phyloP scores from a whole-genome alignment of 2,888 invertebrate species.

The Meteorus colon region DNA sequence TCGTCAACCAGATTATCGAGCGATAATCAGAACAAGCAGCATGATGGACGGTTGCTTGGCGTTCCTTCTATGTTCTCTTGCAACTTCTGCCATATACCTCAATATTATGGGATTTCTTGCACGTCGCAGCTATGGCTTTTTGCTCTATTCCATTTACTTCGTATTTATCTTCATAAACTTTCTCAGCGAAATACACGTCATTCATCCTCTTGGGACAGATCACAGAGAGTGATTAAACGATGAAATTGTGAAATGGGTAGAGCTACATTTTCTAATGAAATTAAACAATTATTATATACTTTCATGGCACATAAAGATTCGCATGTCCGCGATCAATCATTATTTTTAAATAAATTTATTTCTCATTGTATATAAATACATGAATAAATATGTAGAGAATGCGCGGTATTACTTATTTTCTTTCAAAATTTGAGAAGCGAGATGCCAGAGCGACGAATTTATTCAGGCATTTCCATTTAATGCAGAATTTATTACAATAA shows the following conservation, averaged over 20 bases:
- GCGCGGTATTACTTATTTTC: slow-evolving; percentile 11
- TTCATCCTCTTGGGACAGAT: slow-evolving; percentile 71
- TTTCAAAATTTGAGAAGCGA: slow-evolving; percentile 10
- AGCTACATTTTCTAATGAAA: neutral
- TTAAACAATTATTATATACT: neutral
- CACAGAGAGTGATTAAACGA: slow-evolving; percentile 55
- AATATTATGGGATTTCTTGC: slow-evolving; percentile 73
- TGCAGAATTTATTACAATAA: slow-evolving; percentile 44
- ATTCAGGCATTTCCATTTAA: slow-evolving; percentile 37
- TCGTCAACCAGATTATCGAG: slow-evolving; percentile 50
- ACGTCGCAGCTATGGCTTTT: slow-evolving; percentile 73
- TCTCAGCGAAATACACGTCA: slow-evolving; percentile 73
- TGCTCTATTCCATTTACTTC: slow-evolving; percentile 73
- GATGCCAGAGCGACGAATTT: slow-evolving; percentile 14
- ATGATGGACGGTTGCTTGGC: slow-evolving; percentile 72
- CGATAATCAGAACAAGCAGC: slow-evolving; percentile 70
- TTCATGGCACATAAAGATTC: neutral
- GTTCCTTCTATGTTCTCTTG: slow-evolving; percentile 73
- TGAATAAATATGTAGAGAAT: neutral
- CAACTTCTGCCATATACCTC: slow-evolving; percentile 72
- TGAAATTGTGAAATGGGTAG: neutral
- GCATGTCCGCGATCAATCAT: neutral
- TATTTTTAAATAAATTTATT: neutral
- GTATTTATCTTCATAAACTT: slow-evolving; percentile 74
- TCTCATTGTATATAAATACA: neutral